Conservation (phyloP, 2,888 invertebrate genomes). For the Habrosyne pyritoides region DNA sequence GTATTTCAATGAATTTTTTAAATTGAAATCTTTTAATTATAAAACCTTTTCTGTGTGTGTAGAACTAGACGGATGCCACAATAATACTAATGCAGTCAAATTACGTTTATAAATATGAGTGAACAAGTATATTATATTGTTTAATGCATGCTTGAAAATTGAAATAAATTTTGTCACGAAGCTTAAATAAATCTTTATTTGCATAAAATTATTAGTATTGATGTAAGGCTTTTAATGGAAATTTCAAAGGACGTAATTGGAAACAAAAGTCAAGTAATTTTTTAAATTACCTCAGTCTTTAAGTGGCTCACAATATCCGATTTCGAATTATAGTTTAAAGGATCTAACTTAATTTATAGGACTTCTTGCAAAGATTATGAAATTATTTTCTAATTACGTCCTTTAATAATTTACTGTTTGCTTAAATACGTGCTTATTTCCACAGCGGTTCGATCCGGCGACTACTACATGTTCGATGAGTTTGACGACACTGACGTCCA, state of each 20-base stretch:
- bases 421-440: constrained; percentile 25
- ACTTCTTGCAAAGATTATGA: neutral
- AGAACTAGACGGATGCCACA: no score
- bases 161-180: constrained; percentile 12
- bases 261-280: constrained; percentile 10
- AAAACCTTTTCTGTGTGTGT: no score
- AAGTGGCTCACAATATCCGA: no score
- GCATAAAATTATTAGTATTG: neutral
- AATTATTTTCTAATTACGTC: constrained; percentile 28
- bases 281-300: no score
- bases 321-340: no score
- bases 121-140: no score
- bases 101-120: no score
- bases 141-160: constrained; percentile 1
- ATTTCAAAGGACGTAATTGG: constrained; percentile 34
- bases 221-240: constrained; percentile 19
- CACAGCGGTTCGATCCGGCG: constrained; percentile 97
- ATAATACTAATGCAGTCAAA: no score
- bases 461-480: constrained; percentile 99
- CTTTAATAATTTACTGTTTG: neutral
- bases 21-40: no score
- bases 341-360: neutral
- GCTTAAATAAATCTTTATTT: constrained; percentile 12
- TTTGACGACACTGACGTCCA: constrained; percentile 92
- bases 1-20: no score